Conservation (phyloP, 2,113 vertebrate species). For the Ictalurus furcatus region DNA sequence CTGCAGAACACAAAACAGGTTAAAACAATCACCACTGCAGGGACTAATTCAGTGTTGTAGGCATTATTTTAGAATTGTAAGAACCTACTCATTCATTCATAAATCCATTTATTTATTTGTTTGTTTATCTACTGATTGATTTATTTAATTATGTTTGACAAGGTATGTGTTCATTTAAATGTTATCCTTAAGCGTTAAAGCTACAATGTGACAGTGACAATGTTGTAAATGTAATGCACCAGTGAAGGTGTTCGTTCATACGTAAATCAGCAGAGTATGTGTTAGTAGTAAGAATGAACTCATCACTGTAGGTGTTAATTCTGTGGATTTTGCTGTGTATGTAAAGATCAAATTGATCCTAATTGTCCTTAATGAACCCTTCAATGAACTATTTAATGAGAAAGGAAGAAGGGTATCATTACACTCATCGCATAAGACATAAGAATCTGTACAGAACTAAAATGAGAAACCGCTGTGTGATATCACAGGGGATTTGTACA, state of each 20-base stretch:
- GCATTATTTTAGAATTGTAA: neutral
- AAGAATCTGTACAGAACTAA: neutral
- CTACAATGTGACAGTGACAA: neutral
- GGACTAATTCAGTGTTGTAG: neutral
- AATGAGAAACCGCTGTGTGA: neutral
- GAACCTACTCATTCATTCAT: neutral
- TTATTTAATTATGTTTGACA: neutral
- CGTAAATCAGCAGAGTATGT: neutral
- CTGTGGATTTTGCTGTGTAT: constrained; percentile 31
- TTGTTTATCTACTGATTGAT: neutral
- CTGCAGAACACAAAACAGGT: neutral
- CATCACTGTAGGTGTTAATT: neutral
- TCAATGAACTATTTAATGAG: neutral
- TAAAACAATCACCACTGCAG: neutral
- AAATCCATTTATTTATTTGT: neutral
- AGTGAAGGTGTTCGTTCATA: neutral
- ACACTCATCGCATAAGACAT: neutral
- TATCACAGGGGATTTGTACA: constrained; percentile 18
- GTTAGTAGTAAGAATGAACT: neutral
- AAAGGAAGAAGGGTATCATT: neutral
- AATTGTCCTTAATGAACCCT: neutral
- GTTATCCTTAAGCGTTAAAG: neutral
- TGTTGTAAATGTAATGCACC: neutral
- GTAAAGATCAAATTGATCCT: neutral
- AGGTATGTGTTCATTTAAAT: neutral